phyloP scores from a whole-genome alignment of 1,140 invertebrate species.

The Lamellibrachia luymesi region DNA sequence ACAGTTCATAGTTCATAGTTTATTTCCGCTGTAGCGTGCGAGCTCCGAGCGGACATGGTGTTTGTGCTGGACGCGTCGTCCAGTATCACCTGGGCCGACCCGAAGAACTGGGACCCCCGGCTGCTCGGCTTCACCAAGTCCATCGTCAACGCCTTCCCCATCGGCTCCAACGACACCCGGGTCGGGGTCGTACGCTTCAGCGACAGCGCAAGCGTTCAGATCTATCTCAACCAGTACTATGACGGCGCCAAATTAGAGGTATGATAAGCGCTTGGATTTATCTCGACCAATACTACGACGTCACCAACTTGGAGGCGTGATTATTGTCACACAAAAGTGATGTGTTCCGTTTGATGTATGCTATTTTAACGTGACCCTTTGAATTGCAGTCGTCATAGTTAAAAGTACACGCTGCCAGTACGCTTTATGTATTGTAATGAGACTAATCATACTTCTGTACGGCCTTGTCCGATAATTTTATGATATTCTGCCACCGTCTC shows the following conservation, averaged over 20 bases:
- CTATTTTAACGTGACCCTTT: too few relatives aligned
- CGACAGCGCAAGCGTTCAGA: background rate
- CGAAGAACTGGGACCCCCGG: background rate
- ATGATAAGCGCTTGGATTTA: background rate
- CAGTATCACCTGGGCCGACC: slow-evolving; percentile 13
- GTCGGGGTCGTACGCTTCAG: slow-evolving; percentile 21
- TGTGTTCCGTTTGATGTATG: too few relatives aligned
- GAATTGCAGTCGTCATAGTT: too few relatives aligned
- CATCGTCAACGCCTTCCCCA: slow-evolving; percentile 18
- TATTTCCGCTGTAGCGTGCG: background rate
- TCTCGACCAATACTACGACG: background rate
- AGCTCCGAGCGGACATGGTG: slow-evolving; percentile 14
- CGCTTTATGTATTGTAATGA: too few relatives aligned
- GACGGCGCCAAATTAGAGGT: background rate
- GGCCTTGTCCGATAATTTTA: too few relatives aligned
- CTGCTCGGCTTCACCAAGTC: slow-evolving; percentile 13
- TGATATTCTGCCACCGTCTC: too few relatives aligned
- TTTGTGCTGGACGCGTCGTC: slow-evolving; percentile 21
- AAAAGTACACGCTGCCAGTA: too few relatives aligned
- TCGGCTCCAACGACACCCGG: slow-evolving; percentile 9
- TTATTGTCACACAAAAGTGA: too few relatives aligned
- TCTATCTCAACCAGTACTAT: slow-evolving; percentile 19
- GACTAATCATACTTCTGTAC: too few relatives aligned
- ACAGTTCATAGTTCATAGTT: background rate
- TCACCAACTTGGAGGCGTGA: background rate